Evolutionary conservation across 2,797 vertebrate species (phyloP), one percentile per base, ranked within the genome.

Genomic region (Sebastiscus tertius): DNA sequence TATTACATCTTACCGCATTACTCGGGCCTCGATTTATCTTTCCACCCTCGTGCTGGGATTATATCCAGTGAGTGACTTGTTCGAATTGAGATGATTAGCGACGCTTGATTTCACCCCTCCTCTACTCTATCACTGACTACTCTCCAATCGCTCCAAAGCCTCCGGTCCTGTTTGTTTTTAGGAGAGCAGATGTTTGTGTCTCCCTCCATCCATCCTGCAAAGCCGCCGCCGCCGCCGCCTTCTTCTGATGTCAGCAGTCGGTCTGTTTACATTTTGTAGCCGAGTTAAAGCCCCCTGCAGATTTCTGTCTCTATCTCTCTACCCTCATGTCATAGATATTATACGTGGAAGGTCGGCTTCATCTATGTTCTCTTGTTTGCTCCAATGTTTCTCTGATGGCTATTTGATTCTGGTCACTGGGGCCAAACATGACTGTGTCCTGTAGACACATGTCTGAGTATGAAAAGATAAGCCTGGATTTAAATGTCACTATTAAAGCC

Each of bases 61-160:
- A 75, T 58, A 76, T 80, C 59, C 83, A 86, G 22, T 22, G 77
- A 90, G 84, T 74, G 62, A 79, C 60, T 86, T 77, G 81, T 62
- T 84, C 79, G 85, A 85, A 88, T 66, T 83, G 72, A 83, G 73
- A 77, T 81, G 76, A 89, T 93, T 84, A 82, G 79, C 6, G 55
- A 73, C 10, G 49, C 82, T 82, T 77, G 63, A 77, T 83, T 88
- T 78, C 72, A 29, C 63, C 26, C 8, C 66, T 66, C 63, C 49
- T 71, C 68, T 46, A 4, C 54, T 81, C 75, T 20, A 22, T 61
- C 39, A 55, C 63, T 12, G 29, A 66, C 70, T 80, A 4, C 42
- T 74, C 60, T 63, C 36, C 73, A 66, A 65, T 76, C 60, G 71
- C 67, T 83, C 54, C 54, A 46, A 34, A 74, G 72, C 86, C 79